Evolutionary conservation across 2,888 invertebrate genomes (phyloP).

Genomic region (Lottia scabra): DNA sequence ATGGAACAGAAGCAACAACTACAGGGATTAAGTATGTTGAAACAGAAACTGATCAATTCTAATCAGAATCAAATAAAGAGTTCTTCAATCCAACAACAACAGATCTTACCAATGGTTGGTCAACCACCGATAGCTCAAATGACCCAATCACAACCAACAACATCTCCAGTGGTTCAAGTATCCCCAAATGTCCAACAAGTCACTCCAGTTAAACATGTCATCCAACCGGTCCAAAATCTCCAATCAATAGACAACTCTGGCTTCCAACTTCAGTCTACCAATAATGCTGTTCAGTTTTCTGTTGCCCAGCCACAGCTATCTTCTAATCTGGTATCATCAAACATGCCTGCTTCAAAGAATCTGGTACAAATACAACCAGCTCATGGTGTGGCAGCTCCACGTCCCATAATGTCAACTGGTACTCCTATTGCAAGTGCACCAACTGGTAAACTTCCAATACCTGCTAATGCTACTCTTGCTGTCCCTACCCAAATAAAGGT

Average conservation of each 20-base stretch:
- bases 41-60: constrained; percentile 79
- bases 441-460: constrained; percentile 28
- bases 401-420: constrained; percentile 10
- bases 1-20: constrained; percentile 73
- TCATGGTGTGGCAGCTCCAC: not conserved
- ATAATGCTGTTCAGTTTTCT: constrained; percentile 17
- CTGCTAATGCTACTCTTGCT: constrained; percentile 37
- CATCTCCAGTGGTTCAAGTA: constrained; percentile 16
- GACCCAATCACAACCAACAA: constrained; percentile 19
- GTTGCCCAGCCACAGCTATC: constrained; percentile 8
- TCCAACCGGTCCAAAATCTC: constrained; percentile 1
- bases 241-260: not conserved
- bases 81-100: constrained; percentile 25
- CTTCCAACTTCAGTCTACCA: constrained; percentile 19
- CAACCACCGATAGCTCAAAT: constrained; percentile 33
- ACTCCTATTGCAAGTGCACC: constrained; percentile 3
- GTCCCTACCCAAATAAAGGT: constrained; percentile 56
- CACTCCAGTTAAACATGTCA: constrained; percentile 14
- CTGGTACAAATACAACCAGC: constrained; percentile 9
- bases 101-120: constrained; percentile 21
- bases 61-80: constrained; percentile 75
- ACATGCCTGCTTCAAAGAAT: not conserved
- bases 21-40: constrained; percentile 77
- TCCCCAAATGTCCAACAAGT: constrained; percentile 1
- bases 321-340: constrained; percentile 9